These are phyloP conservation scores for Heliangelus exortis DNA, from an alignment of 2,797 vertebrate genomes.

Conservation along the genomic window DNA sequence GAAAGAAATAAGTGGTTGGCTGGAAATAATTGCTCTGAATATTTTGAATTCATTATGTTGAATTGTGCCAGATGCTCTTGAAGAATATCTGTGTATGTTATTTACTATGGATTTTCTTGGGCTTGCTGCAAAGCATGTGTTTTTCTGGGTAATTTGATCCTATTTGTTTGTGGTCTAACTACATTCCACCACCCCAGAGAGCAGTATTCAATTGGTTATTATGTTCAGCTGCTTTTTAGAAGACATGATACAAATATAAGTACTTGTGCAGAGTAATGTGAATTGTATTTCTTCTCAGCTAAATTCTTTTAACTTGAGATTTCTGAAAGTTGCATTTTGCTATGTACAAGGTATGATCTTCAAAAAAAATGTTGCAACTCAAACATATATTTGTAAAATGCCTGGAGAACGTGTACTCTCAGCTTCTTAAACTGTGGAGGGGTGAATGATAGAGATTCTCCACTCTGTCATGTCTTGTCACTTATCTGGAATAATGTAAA, in stretches of 20 bases:
- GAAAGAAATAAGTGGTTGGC: background rate
- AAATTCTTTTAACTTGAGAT: background rate
- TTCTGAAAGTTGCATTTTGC: background rate
- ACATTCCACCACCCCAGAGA: background rate
- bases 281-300: background rate
- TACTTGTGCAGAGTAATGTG: background rate
- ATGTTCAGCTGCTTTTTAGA: background rate
- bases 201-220: background rate
- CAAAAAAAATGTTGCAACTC: background rate
- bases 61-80: conserved; percentile 25
- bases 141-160: background rate
- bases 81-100: background rate
- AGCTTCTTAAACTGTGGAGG: background rate
- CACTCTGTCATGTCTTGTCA: background rate
- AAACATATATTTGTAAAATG: background rate
- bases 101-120: background rate
- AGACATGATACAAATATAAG: fast-evolving
- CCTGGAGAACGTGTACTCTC: background rate
- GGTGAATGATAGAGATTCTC: background rate
- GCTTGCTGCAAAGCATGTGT: background rate
- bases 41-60: background rate
- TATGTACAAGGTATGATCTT: background rate
- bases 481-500: background rate
- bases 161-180: conserved; percentile 1
- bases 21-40: conserved; percentile 18